Conservation (phyloP, 2,888 invertebrate species). For the Melanotus villosus region DNA sequence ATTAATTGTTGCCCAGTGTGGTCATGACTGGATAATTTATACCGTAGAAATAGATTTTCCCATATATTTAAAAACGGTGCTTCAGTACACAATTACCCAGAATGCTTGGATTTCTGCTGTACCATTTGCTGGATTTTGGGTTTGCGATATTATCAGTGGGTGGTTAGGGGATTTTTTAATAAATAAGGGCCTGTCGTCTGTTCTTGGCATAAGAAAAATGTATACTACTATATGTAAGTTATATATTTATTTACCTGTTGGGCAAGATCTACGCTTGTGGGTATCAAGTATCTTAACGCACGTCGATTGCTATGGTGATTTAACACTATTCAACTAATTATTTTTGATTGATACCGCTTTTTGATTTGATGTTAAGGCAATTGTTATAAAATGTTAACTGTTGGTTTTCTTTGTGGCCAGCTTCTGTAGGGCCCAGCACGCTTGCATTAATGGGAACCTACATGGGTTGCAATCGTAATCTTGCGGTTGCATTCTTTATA, state of each 20-base stretch:
- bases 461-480: background rate
- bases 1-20: constrained; percentile 5
- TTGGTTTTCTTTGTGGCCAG: background rate
- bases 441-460: background rate
- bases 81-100: constrained; percentile 75
- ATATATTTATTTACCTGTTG: too few species aligned
- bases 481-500: background rate
- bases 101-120: constrained; percentile 75
- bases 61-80: constrained; percentile 73
- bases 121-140: constrained; percentile 77
- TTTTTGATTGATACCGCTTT: too few species aligned
- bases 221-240: constrained; percentile 78
- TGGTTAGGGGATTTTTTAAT: constrained; percentile 78
- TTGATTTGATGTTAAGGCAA: too few species aligned
- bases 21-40: constrained; percentile 14
- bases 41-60: constrained; percentile 6
- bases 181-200: constrained; percentile 70
- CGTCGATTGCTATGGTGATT: too few species aligned
- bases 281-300: too few species aligned
- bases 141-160: constrained; percentile 74
- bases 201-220: constrained; percentile 73
- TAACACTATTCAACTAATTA: too few species aligned
- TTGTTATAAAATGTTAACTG: too few species aligned
- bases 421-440: background rate
- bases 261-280: too few species aligned